Evolutionary conservation across 2,888 invertebrate species (phyloP).

Genomic region (Periphyllus acericola): DNA sequence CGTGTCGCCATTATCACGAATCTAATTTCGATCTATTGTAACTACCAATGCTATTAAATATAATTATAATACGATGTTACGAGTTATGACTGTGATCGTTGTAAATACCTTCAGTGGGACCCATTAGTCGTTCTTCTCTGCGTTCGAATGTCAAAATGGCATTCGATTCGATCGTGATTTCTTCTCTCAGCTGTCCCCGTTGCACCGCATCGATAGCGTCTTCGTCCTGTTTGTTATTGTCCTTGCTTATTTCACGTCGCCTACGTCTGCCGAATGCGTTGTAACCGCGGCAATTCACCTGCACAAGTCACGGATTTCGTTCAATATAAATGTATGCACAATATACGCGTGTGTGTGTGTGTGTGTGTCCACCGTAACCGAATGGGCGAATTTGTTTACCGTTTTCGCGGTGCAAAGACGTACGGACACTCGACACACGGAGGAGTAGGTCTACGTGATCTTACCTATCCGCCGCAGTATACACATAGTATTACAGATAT

Average conservation of each 20-base stretch:
- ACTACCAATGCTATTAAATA: background rate
- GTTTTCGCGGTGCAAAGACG: too few species aligned
- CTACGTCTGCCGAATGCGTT: conserved; percentile 89
- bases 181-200: conserved; percentile 87
- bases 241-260: conserved; percentile 67
- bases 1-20: too few species aligned
- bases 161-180: conserved; percentile 92
- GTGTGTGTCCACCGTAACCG: too few species aligned
- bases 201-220: conserved; percentile 72
- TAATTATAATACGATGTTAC: background rate
- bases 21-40: too few species aligned
- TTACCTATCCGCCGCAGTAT: too few species aligned
- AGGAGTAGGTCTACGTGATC: too few species aligned
- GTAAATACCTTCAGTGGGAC: conserved; percentile 83
- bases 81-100: conserved; percentile 56
- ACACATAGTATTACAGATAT: too few species aligned
- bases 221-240: conserved; percentile 65
- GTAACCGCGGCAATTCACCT: conserved; percentile 91
- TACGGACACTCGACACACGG: too few species aligned
- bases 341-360: too few species aligned
- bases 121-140: conserved; percentile 81
- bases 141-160: conserved; percentile 90
- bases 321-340: too few species aligned
- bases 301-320: conserved; percentile 63
- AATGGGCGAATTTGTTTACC: too few species aligned